Percentiles rank a stretch among this genome's conserved stretches.
These are phyloP conservation scores for Caenorhabditis japonica DNA, from an alignment of 2,888 invertebrate genomes.

Conservation along the genomic window DNA sequence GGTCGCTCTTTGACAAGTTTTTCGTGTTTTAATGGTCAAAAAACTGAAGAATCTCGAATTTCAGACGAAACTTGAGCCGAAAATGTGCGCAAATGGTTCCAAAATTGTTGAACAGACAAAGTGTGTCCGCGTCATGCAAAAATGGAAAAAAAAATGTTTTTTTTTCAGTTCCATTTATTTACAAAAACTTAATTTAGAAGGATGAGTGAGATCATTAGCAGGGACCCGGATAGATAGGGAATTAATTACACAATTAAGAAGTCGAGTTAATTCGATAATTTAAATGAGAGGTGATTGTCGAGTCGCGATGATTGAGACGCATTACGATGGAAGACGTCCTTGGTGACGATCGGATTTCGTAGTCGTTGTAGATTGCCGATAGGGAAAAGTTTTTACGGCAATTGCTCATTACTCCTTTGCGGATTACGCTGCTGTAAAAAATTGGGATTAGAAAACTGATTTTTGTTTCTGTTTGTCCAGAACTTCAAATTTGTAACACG, in stretches of 20 bases:
- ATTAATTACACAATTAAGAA: slow-evolving; percentile 13
- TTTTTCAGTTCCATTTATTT: slow-evolving; percentile 39
- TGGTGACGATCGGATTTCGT: slow-evolving; percentile 61
- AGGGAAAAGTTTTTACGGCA: slow-evolving; percentile 62
- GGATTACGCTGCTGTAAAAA: slow-evolving; percentile 65
- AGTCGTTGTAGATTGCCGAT: slow-evolving; percentile 67
- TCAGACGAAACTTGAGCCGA: slow-evolving; percentile 41
- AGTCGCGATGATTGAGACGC: slow-evolving; percentile 44
- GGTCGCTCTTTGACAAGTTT: no score
- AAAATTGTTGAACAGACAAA: slow-evolving; percentile 38
- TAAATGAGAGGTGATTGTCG: slow-evolving; percentile 44
- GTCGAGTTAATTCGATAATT: slow-evolving; percentile 42
- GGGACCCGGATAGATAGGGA: slow-evolving; percentile 6
- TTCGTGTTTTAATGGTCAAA: no score
- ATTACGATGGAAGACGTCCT: slow-evolving; percentile 31
- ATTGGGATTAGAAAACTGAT: not conserved
- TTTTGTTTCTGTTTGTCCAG: no score
- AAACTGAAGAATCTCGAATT: slow-evolving; percentile 29
- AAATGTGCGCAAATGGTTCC: slow-evolving; percentile 46
- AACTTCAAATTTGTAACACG: no score
- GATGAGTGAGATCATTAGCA: slow-evolving; percentile 4
- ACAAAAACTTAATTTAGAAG: slow-evolving; percentile 8
- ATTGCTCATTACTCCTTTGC: slow-evolving; percentile 62
- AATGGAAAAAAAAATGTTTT: no score
- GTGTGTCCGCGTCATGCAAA: slow-evolving; percentile 10